phyloP scores from a whole-genome alignment of 2,113 vertebrate species.

The Cryptotis parvus region DNA sequence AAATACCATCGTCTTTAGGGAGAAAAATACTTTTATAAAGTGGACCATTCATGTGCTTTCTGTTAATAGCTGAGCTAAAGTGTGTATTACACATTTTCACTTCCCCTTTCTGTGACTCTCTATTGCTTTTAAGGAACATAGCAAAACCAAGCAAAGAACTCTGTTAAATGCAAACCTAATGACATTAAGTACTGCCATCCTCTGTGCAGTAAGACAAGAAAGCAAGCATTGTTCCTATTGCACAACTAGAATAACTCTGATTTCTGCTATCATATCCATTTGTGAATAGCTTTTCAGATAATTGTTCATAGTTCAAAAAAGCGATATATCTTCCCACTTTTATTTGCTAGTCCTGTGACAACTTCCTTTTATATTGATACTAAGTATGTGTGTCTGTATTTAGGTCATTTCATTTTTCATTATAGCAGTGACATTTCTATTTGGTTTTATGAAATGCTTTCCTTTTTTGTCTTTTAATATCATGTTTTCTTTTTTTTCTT shows the following conservation, averaged over 20 bases:
- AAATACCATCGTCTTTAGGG: not conserved
- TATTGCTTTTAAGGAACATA: not conserved
- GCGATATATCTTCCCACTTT: not conserved
- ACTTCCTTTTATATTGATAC: not conserved
- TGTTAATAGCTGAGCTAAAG: not conserved
- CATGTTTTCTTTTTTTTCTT: not conserved
- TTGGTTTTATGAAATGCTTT: not conserved
- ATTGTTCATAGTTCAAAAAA: not conserved
- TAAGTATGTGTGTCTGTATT: not conserved
- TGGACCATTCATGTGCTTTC: not conserved
- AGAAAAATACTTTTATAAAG: not conserved
- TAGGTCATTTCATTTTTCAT: not conserved
- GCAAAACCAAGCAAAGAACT: not conserved
- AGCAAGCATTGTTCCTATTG: not conserved
- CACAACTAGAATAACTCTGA: not conserved
- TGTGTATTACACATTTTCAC: rapidly evolving
- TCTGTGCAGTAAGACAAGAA: not conserved
- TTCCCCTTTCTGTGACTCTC: not conserved
- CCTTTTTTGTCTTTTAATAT: not conserved
- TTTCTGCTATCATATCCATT: not conserved
- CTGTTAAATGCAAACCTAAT: not conserved
- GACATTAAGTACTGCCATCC: not conserved
- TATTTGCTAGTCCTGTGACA: not conserved
- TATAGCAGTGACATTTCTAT: not conserved
- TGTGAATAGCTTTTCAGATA: not conserved